These are phyloP conservation scores for Ursus arctos DNA, from an alignment of 2,113 vertebrate genomes.

Conservation along the genomic window DNA sequence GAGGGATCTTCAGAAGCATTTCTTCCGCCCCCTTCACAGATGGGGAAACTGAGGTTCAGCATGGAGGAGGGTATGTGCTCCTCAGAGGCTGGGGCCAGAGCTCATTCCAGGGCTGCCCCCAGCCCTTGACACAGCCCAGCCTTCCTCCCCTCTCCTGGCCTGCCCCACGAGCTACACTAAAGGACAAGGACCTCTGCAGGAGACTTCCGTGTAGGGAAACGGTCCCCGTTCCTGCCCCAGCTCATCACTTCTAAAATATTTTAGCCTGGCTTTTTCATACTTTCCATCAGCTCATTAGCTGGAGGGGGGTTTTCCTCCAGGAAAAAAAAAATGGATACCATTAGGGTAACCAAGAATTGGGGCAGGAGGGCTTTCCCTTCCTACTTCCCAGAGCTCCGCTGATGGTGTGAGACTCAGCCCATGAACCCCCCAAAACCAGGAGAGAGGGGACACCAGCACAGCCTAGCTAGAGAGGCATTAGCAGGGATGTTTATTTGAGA, in stretches of 20 bases:
- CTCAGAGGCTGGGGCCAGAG: background rate
- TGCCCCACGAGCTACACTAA: background rate
- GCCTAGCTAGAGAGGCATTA: conserved; percentile 42
- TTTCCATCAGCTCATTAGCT: background rate
- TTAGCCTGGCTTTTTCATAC: background rate
- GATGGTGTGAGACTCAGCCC: background rate
- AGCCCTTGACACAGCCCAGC: background rate
- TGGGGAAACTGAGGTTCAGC: background rate
- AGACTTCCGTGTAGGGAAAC: accelerated
- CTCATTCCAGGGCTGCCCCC: background rate
- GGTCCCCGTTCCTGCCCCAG: background rate
- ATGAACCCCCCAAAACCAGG: background rate
- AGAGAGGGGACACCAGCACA: background rate
- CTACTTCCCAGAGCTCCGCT: accelerated
- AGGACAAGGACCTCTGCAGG: background rate
- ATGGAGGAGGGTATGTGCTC: background rate
- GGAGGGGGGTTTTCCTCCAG: background rate
- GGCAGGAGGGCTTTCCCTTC: background rate
- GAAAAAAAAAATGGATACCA: no score
- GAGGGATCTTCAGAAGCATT: no score
- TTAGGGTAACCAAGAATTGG: background rate
- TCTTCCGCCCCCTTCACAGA: background rate
- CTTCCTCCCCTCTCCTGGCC: no score
- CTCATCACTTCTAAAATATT: background rate
- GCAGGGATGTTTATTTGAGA: conserved; percentile 68